Percentiles rank a stretch among this genome's conserved stretches.
phyloP scores from a whole-genome alignment of 2,888 invertebrate species.

The Torymus auratus region DNA sequence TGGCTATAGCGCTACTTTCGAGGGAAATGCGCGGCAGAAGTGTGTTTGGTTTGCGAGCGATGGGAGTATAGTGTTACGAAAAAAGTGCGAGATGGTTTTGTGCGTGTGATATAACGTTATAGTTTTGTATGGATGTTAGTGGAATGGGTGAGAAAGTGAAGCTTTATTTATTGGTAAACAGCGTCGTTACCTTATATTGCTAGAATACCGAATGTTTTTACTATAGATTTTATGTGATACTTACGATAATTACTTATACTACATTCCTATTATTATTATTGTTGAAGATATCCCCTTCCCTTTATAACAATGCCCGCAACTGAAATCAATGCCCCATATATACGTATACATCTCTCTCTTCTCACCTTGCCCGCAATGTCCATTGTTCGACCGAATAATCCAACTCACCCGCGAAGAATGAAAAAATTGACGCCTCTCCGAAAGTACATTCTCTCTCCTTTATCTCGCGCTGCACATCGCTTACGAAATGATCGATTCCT shows the following conservation, averaged over 20 bases:
- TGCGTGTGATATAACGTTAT: background rate
- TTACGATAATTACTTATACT: no score
- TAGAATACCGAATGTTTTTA: no score
- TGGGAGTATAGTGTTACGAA: conserved; percentile 8
- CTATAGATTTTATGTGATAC: no score
- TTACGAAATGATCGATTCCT: conserved; percentile 26
- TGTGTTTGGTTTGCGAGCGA: background rate
- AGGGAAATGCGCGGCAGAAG: no score
- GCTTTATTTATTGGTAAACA: no score
- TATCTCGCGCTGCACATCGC: background rate
- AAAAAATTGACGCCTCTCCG: background rate
- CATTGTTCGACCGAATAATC: conserved; percentile 5
- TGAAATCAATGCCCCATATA: no score
- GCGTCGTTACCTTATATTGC: background rate
- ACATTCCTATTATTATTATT: no score
- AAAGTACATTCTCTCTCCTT: background rate
- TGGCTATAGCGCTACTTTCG: background rate
- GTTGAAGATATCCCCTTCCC: no score
- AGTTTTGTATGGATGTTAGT: background rate
- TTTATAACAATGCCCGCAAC: no score
- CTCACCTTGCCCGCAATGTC: background rate
- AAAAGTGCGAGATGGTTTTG: background rate
- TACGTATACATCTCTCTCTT: no score
- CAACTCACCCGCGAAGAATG: background rate
- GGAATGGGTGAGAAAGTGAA: no score